Evolutionary conservation across 2,113 vertebrate species (phyloP).

Genomic region (Penelope pileata): DNA sequence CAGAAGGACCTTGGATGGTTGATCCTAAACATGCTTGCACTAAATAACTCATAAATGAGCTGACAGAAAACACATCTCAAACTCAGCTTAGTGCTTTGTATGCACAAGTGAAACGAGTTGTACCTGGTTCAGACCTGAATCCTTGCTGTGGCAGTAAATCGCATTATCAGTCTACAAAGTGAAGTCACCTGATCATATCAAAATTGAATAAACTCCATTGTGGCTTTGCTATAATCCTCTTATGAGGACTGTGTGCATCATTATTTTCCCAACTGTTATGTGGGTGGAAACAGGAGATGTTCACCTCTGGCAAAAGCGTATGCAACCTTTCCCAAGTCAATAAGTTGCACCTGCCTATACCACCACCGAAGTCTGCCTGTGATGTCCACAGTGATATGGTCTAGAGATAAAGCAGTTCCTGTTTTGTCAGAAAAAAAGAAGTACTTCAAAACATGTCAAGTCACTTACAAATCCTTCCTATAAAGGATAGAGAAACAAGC

Average conservation of each 20-base stretch:
- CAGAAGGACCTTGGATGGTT: not conserved
- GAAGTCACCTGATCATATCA: slow-evolving; percentile 61
- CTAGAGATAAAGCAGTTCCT: slow-evolving; percentile 50
- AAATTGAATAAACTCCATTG: slow-evolving; percentile 61
- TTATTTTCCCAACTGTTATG: slow-evolving; percentile 63
- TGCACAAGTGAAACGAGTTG: slow-evolving; percentile 21
- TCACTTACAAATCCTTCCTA: not conserved
- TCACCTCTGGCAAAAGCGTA: slow-evolving; percentile 29
- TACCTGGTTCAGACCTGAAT: slow-evolving; percentile 27
- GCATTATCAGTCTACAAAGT: slow-evolving; percentile 51
- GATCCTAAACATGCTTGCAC: not conserved
- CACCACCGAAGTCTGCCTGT: not conserved
- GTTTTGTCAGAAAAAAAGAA: slow-evolving; percentile 31
- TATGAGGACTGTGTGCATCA: slow-evolving; percentile 41
- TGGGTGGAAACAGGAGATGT: slow-evolving; percentile 59
- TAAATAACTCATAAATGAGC: slow-evolving; percentile 12
- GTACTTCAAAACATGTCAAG: slow-evolving; percentile 38
- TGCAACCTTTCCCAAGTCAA: slow-evolving; percentile 14
- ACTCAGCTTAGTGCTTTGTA: slow-evolving; percentile 21
- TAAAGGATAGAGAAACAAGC: not conserved
- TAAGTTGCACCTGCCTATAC: slow-evolving; percentile 31
- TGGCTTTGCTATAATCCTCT: slow-evolving; percentile 59
- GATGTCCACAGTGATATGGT: slow-evolving; percentile 33
- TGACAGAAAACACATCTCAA: not conserved
- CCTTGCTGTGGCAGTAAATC: not conserved